Conservation (phyloP, 2,113 vertebrate species). For the Hydrolagus affinis region DNA sequence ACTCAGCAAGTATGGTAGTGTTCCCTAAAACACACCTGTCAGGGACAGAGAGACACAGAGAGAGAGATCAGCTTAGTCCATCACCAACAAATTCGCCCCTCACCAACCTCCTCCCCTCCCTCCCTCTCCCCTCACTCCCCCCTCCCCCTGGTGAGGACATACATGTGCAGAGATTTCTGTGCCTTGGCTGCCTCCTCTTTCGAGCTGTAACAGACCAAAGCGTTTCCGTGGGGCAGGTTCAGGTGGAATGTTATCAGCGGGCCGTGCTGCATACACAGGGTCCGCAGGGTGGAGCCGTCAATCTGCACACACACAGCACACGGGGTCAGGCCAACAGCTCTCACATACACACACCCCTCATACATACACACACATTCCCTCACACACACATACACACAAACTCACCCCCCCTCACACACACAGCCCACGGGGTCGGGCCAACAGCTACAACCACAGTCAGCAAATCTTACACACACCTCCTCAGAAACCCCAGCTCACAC, state of each 20-base stretch:
- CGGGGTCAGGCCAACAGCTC: background rate
- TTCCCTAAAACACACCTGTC: constrained; percentile 98
- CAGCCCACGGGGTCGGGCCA: too few relatives aligned
- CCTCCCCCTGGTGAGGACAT: constrained; percentile 44
- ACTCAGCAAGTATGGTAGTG: constrained; percentile 98
- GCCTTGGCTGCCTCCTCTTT: constrained; percentile 98
- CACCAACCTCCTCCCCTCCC: too few relatives aligned
- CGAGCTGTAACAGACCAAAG: constrained; percentile 95
- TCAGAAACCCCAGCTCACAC: too few relatives aligned
- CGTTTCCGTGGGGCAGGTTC: constrained; percentile 94
- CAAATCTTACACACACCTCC: too few relatives aligned
- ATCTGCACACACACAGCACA: constrained; percentile 59
- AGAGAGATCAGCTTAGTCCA: background rate
- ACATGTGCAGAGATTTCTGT: constrained; percentile 99
- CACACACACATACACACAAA: too few relatives aligned
- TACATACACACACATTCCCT: too few relatives aligned
- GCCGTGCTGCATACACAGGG: constrained; percentile 99
- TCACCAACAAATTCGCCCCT: background rate
- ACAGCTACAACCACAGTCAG: too few relatives aligned
- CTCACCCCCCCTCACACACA: too few relatives aligned
- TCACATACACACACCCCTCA: too few relatives aligned
- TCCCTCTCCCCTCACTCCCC: background rate
- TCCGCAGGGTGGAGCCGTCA: constrained; percentile 94
- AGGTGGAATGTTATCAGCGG: constrained; percentile 99
- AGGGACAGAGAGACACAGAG: constrained; percentile 15